Evolutionary conservation across 2,113 vertebrate genomes (phyloP).

Genomic region (Aegithalos caudatus): DNA sequence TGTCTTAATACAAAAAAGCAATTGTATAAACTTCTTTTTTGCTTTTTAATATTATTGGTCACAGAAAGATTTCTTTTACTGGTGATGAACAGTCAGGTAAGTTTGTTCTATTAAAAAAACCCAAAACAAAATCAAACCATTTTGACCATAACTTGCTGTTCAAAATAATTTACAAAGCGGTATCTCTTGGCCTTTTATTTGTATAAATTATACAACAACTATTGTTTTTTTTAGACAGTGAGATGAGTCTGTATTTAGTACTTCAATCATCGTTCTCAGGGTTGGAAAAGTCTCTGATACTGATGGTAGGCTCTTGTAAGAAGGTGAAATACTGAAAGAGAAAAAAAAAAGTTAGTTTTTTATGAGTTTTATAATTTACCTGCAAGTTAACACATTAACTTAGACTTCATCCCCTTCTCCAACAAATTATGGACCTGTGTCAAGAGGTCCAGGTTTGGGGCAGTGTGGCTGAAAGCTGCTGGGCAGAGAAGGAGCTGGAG

Average conservation of each 20-base stretch:
- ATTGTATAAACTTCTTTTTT: neutral
- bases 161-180: constrained; percentile 71
- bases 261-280: constrained; percentile 90
- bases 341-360: neutral
- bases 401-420: neutral
- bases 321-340: constrained; percentile 84
- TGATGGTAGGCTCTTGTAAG: constrained; percentile 90
- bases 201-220: constrained; percentile 64
- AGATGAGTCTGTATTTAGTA: constrained; percentile 92
- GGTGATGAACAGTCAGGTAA: constrained; percentile 5
- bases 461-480: neutral
- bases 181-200: constrained; percentile 61
- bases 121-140: constrained; percentile 24
- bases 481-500: neutral
- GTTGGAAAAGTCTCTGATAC: constrained; percentile 93
- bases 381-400: neutral
- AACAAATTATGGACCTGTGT: neutral
- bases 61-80: neutral
- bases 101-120: constrained; percentile 21
- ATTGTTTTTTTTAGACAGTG: constrained; percentile 86
- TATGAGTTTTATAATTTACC: neutral
- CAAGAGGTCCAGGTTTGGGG: neutral
- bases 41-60: neutral
- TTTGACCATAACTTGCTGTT: constrained; percentile 44
- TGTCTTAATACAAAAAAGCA: neutral